Evolutionary conservation across 1,140 invertebrate genomes (phyloP), one percentile per base, ranked within the genome.

Genomic region (Ceratina australensis): DNA sequence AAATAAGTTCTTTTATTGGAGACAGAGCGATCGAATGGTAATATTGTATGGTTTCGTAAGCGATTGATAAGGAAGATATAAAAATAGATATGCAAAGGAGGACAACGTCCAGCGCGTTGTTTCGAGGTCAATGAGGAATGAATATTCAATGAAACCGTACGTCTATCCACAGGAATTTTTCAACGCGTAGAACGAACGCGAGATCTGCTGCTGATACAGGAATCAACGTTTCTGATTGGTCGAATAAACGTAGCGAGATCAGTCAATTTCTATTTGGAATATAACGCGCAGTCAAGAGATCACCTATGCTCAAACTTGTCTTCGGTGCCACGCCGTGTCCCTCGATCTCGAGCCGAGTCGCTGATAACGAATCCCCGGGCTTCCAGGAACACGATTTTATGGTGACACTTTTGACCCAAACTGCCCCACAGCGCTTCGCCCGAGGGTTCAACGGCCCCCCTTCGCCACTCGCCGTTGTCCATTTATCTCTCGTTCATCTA

Each of bases 281-380:
- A 42, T 42, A 42, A 42, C 10, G 33, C 33, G 33, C 33, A 10
- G 33, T 42, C 33, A 42, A 10, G 33, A 42, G 33, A 42, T 5
- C 33, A 42, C 33, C 33, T 42, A 42, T 42, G 33, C 33, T 42
- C 33, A 10, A 42, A 42, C 33, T 42, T 10, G 33, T 42, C 33
- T 42, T 42, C 33, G 33, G 33, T 33, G 5, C 28, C 28, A 2
- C 2, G 5, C 33, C 33, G 33, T 10, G 33, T 42, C 33, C 33
- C 33, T 10, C 33, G 33, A 42, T 42, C 33, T 42, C 33, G 3
- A 7, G 3, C 33, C 33, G 33, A 42, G 33, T 42, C 5, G 15
- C n/a, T 80, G 68, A 81, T 78, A 81, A 82, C 73, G 57, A 78
- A 68, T 54, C 47, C 76, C 24, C 54, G 20, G 20, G 64, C 65